phyloP scores from a whole-genome alignment of 2,888 invertebrate genomes.

The Oeneis ivallda region DNA sequence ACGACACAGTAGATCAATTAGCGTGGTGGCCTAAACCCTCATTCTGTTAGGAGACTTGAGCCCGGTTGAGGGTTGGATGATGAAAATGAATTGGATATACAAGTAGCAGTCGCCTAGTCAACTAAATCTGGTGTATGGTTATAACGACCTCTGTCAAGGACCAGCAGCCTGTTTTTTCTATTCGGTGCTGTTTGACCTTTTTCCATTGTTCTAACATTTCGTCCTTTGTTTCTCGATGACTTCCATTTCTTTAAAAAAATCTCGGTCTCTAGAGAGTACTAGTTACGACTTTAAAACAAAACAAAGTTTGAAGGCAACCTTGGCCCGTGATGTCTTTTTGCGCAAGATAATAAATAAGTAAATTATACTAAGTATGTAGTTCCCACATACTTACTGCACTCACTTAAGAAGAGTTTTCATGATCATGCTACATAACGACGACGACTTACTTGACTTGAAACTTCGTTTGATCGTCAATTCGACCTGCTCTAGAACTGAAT shows the following conservation, averaged over 20 bases:
- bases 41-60: too few species aligned
- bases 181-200: conserved; percentile 16
- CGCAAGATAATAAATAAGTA: background rate
- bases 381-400: too few species aligned
- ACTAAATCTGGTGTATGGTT: background rate
- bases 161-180: background rate
- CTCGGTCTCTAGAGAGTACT: conserved; percentile 2
- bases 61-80: too few species aligned
- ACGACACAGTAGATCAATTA: too few species aligned
- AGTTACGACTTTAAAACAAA: conserved; percentile 3
- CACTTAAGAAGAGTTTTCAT: too few species aligned
- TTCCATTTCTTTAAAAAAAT: conserved; percentile 10
- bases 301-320: conserved; percentile 1
- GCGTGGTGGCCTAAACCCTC: too few species aligned
- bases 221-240: conserved; percentile 19
- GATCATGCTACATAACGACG: too few species aligned
- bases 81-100: background rate
- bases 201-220: conserved; percentile 18
- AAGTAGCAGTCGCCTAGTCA: background rate
- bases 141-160: conserved; percentile 5
- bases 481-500: background rate
- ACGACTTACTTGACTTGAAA: too few species aligned
- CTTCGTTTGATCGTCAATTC: too few species aligned
- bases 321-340: background rate
- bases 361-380: too few species aligned